Evolutionary conservation across 2,113 vertebrate genomes (phyloP).

Genomic region (Mormyrus lacerda): DNA sequence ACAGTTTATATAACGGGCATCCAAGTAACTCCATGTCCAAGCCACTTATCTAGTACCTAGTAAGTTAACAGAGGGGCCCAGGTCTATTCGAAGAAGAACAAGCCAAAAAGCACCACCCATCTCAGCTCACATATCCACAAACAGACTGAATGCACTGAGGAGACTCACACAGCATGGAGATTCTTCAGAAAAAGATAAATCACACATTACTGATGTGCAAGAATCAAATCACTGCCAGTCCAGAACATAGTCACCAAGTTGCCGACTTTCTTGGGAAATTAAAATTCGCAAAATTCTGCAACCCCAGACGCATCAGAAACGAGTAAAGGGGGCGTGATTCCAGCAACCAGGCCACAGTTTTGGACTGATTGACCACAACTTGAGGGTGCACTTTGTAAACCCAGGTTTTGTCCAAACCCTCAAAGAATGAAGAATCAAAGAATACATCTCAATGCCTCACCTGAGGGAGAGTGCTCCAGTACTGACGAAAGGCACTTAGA

Average conservation of each 20-base stretch:
- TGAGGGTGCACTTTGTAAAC: background rate
- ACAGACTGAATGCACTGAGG: background rate
- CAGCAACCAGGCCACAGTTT: background rate
- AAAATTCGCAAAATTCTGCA: too few species aligned
- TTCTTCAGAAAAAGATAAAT: background rate
- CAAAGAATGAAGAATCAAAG: background rate
- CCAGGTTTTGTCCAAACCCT: background rate
- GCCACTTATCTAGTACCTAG: background rate
- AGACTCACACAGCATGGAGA: background rate
- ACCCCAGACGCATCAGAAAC: background rate
- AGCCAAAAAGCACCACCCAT: background rate
- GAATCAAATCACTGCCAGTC: background rate
- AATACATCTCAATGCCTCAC: conserved; percentile 47
- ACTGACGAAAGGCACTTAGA: conserved; percentile 86
- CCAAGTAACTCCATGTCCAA: background rate
- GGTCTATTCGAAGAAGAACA: background rate
- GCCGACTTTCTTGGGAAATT: too few species aligned
- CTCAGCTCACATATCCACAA: background rate
- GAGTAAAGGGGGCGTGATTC: background rate
- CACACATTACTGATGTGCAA: background rate
- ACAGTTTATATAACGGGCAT: background rate
- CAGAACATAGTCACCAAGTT: background rate
- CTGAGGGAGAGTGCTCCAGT: conserved; percentile 88
- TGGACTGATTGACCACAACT: background rate
- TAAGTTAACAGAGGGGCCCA: background rate